Base-by-base conservation (phyloP, 1,140 invertebrate species). In the Orius insidiosus region DNA sequence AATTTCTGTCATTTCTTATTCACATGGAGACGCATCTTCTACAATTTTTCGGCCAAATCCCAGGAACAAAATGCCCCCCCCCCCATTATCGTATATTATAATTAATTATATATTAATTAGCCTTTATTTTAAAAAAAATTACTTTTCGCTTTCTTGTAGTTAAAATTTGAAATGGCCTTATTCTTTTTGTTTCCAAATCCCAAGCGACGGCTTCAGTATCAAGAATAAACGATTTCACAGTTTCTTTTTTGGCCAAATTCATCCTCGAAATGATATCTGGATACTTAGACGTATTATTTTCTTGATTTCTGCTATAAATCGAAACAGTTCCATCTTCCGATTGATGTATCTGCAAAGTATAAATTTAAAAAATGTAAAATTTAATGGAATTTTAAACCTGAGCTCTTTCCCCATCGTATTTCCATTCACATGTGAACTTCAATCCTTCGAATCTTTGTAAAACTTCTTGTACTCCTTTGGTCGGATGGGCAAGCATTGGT, bases 401-500 rank as follows among this genome's bases (percentile, higher is more conserved):
- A 3, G 92, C 95, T 59, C 96, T 68, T 70, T 99, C 96, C 3
- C 96, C 96, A 64, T 99, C 96, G 63, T 99, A 99, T 63, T 99
- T 99, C 75, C 81, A 99, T 69, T 99, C 96, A 62, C 94, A 98
- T 2, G 94, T 97, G 58, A 99, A 98, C 57, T 85, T 79, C 53
- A 84, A 66, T 19, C 80, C 76, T 49, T 95, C 90, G 64, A 99
- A 98, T 46, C 90, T 70, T 41, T 78, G 71, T 3, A 98, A 63
- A 10, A 98, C 85, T 65, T 98, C 93, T 45, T 74, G 69, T 2
- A 89, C 76, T 2, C 90, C 90, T 64, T 88, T 90, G 0, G 94
- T 94, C 9, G 96, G 95, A 65, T 98, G 92, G 2, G 95, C 96
- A 52, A 99, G 71, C 96, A 99, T 99, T 6, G 96, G 96, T 61